These are phyloP conservation scores for Alsophila aescularia DNA, from an alignment of 2,888 invertebrate genomes.

Conservation along the genomic window DNA sequence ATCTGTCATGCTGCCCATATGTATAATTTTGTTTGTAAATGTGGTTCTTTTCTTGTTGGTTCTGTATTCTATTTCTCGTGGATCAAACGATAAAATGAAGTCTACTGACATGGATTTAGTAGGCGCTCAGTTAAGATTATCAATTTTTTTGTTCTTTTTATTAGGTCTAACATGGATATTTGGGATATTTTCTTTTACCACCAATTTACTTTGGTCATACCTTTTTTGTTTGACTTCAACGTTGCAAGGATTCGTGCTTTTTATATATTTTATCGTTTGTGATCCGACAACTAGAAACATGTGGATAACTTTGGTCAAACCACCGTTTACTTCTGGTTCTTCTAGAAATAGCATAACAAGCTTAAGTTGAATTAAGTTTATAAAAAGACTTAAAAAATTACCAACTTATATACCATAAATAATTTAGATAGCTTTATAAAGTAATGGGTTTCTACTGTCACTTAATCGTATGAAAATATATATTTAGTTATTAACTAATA, in stretches of 20 bases:
- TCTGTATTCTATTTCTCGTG: conserved; percentile 77
- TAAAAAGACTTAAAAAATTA: neutral
- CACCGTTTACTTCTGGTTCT: conserved; percentile 54
- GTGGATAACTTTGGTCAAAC: conserved; percentile 76
- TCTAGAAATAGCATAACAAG: conserved; percentile 68
- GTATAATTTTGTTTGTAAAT: conserved; percentile 79
- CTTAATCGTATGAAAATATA: too few species aligned
- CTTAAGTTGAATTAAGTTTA: conserved; percentile 28
- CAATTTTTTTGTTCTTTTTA: conserved; percentile 85
- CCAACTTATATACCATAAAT: too few species aligned
- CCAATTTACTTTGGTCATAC: conserved; percentile 82
- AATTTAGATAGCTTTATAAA: too few species aligned
- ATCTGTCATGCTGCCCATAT: conserved; percentile 82
- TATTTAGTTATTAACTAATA: too few species aligned
- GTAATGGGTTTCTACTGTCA: too few species aligned
- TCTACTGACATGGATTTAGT: conserved; percentile 66
- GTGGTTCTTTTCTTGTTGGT: conserved; percentile 81
- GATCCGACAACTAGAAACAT: conserved; percentile 81
- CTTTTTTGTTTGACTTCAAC: conserved; percentile 86
- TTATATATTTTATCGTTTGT: conserved; percentile 85
- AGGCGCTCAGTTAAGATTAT: conserved; percentile 81
- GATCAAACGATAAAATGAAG: conserved; percentile 80
- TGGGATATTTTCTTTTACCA: conserved; percentile 82
- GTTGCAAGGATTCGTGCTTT: conserved; percentile 85
- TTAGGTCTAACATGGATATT: conserved; percentile 86